phyloP scores from a whole-genome alignment of 2,113 vertebrate species.

The Periophthalmodon schlosseri region DNA sequence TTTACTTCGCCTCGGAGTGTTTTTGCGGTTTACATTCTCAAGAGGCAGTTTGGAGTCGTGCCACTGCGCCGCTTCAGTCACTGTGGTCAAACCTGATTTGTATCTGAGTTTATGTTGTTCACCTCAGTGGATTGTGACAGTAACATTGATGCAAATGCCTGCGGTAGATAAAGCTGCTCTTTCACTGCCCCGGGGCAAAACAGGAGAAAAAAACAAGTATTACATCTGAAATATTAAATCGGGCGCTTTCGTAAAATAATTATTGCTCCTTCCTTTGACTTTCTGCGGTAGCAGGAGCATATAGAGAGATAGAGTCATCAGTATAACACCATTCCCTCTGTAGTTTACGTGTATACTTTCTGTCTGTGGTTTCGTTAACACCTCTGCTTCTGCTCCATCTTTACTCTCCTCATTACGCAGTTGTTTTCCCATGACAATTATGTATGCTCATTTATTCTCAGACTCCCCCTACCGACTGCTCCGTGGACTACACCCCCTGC shows the following conservation, averaged over 20 bases:
- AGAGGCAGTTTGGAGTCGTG: slow-evolving; percentile 34
- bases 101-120: slow-evolving; percentile 53
- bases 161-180: neutral
- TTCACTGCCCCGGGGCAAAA: neutral
- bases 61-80: slow-evolving; percentile 46
- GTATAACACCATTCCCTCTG: no score
- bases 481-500: slow-evolving; percentile 20
- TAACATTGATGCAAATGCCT: slow-evolving; percentile 17
- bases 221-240: neutral
- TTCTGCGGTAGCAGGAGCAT: no score
- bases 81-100: slow-evolving; percentile 44
- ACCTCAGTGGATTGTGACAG: slow-evolving; percentile 20
- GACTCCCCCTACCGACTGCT: slow-evolving; percentile 48
- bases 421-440: neutral
- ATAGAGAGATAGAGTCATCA: no score
- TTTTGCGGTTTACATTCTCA: slow-evolving; percentile 41
- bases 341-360: no score
- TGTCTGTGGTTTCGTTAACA: no score
- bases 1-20: neutral
- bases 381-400: neutral
- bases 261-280: neutral
- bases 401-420: neutral
- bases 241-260: neutral
- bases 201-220: neutral
- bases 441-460: neutral